Evolutionary conservation across 2,888 invertebrate genomes (phyloP).

Genomic region (Diachrysia chrysitis): DNA sequence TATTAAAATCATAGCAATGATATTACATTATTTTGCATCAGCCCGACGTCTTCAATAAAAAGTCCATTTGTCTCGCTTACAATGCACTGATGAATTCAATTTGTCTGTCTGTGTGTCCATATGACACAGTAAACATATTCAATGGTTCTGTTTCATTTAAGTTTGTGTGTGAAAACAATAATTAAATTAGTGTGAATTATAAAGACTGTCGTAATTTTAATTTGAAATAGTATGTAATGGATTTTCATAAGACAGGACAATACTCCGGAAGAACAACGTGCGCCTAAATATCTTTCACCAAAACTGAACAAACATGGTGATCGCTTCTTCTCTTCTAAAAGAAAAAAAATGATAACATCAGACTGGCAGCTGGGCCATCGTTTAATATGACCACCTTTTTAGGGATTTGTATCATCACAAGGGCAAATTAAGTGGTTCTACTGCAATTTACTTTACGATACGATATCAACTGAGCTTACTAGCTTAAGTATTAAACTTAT

Average conservation of each 20-base stretch:
- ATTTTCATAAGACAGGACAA: too few species aligned
- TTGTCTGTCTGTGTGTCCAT: conserved; percentile 42
- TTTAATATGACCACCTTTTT: neutral
- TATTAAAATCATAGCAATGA: conserved; percentile 56
- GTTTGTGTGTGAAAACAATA: neutral
- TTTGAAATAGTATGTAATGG: too few species aligned
- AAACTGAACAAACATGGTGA: too few species aligned
- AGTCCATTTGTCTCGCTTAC: conserved; percentile 68
- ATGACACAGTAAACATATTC: neutral
- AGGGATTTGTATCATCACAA: neutral
- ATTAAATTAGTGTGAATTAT: neutral
- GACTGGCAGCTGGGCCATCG: too few species aligned
- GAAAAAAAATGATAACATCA: too few species aligned
- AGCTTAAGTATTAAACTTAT: conserved; percentile 44
- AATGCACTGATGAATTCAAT: conserved; percentile 53
- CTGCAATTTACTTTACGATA: neutral
- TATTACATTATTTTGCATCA: conserved; percentile 58
- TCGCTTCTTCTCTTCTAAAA: too few species aligned
- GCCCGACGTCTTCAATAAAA: conserved; percentile 65
- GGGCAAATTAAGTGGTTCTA: neutral
- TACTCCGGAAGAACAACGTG: too few species aligned
- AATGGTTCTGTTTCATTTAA: conserved; percentile 7
- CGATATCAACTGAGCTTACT: conserved; percentile 21
- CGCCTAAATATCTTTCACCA: too few species aligned
- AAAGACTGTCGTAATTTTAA: neutral